phyloP scores from a whole-genome alignment of 2,113 vertebrate species.

The Empidonax traillii region DNA sequence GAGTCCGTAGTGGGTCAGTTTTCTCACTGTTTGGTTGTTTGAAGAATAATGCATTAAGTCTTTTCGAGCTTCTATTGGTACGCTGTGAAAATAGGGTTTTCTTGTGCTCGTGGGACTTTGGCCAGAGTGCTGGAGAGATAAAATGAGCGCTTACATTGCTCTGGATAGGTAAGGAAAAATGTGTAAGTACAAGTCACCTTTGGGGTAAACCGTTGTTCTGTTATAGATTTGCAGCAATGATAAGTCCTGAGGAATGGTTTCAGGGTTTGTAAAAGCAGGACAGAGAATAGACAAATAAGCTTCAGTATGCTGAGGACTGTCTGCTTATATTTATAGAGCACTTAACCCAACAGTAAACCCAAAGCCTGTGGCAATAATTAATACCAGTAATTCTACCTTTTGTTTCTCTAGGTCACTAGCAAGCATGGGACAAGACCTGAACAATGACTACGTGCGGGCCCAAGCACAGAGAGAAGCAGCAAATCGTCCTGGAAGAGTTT shows the following conservation, averaged over 20 bases:
- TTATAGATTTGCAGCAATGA: background rate
- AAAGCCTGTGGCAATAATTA: background rate
- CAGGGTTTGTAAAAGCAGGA: background rate
- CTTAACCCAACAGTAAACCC: background rate
- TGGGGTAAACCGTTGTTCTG: too few species aligned
- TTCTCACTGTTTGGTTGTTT: background rate
- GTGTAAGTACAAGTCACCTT: background rate
- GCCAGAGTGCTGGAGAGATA: background rate
- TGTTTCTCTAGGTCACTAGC: conserved; percentile 72
- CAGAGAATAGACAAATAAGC: background rate
- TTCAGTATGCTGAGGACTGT: accelerated
- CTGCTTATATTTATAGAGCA: background rate
- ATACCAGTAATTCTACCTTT: background rate
- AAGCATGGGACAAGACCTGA: conserved; percentile 80
- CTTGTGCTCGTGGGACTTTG: accelerated
- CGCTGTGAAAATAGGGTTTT: background rate
- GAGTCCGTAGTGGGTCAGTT: too few species aligned
- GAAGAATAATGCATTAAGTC: accelerated
- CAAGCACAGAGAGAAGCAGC: conserved; percentile 82
- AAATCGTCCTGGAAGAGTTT: conserved; percentile 79
- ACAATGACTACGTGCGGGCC: conserved; percentile 81
- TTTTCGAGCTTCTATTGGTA: background rate
- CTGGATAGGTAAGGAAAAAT: accelerated
- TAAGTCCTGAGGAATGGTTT: too few species aligned
- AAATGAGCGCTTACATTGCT: background rate